Evolutionary conservation across 2,888 invertebrate genomes (phyloP).

Genomic region (Xanthia togata): DNA sequence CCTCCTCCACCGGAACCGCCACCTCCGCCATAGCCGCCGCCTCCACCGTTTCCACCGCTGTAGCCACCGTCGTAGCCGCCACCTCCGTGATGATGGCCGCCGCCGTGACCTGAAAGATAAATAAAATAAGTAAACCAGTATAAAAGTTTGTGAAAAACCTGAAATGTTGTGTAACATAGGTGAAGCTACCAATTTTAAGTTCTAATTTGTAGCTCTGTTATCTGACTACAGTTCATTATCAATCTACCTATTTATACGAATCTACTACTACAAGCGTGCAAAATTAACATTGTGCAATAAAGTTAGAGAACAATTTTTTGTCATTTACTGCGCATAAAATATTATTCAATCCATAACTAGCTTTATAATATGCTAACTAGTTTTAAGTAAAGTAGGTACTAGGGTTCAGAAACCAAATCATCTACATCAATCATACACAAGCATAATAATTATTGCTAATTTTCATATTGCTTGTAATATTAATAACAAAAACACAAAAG

Average conservation of each 20-base stretch:
- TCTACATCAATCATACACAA: background rate
- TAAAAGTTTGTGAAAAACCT: background rate
- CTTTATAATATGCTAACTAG: background rate
- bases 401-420: background rate
- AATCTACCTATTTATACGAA: background rate
- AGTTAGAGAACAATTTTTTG: background rate
- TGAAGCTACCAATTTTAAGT: background rate
- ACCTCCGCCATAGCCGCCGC: constrained; percentile 22
- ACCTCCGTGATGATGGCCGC: constrained; percentile 48
- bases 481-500: constrained; percentile 17
- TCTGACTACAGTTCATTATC: background rate
- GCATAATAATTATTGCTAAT: constrained; percentile 5
- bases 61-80: background rate
- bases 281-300: background rate
- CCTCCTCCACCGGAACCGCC: constrained; percentile 14
- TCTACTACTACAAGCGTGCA: background rate
- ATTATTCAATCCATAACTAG: background rate
- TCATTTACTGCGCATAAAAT: background rate
- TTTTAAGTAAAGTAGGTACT: background rate
- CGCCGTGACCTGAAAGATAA: constrained; percentile 28
- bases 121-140: constrained; percentile 9
- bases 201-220: background rate
- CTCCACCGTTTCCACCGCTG: constrained; percentile 25
- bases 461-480: constrained; percentile 3
- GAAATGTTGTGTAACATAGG: background rate